Base-by-base conservation (phyloP, 30 jellyfish, hydroid and myxozoan species). In the Mastigias papua region DNA sequence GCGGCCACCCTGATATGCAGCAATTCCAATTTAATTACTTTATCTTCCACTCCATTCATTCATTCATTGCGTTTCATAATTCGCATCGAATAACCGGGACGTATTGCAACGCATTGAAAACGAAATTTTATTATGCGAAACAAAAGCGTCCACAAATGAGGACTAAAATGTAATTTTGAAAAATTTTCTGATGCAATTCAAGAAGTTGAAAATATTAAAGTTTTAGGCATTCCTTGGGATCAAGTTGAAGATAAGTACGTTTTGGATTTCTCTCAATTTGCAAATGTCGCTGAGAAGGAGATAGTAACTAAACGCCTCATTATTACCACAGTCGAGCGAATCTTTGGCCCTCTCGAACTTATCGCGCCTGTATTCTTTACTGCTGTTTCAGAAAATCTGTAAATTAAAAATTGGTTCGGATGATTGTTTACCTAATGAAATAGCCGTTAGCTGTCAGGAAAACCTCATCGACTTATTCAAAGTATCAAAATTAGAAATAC, bases 151-250 rank as follows among this genome's bases (percentile, higher is more conserved):
- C 27, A 23, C 25, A 49, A 48, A 13, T n/a, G n/a, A n/a, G n/a
- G n/a, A n/a, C 21, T 49, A 76, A 31, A 75, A 76, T 7, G 48
- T 54, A 7, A 11, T 42, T 76, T 23, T 22, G 7, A 31, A 30
- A 30, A 49, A 11, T 13, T 27, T 9, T 11, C 34, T 31, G 20
- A 8, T 76, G 57, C 28, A 8, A 11, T 17, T 76, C 46, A 13
- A 15, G n/a, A n/a, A n/a, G 75, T 42, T 31, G 74, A 76, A 37
- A 31, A 50, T 8, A 19, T 27, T 6, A 84, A 84, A 58, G 88
- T 84, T 42, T 33, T 84, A 7, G 89, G 89, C 8, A 72, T 86
- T 31, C 29, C 48, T 6, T 84, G 93, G 93, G 49, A 71, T 49
- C 26, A 51, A 32, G 17, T 9, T 22, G 31, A 23, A 7, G 88